Conservation (phyloP, 2,113 vertebrate genomes). For the Lophius piscatorius region DNA sequence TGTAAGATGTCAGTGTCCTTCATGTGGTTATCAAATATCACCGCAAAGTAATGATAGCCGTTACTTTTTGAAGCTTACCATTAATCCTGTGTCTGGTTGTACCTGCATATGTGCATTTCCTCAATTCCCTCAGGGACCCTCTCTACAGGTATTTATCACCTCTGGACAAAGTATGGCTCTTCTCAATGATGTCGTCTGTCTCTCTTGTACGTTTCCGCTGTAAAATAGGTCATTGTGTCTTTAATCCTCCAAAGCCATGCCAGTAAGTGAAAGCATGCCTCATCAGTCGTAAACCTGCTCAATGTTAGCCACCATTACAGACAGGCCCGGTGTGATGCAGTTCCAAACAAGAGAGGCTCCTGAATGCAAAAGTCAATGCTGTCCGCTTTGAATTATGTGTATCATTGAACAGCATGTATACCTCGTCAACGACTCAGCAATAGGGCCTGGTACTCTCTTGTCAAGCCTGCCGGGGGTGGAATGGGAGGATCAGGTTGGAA, state of each 20-base stretch:
- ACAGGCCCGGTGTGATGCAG: conserved; percentile 44
- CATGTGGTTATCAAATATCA: conserved; percentile 46
- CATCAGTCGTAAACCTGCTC: conserved; percentile 49
- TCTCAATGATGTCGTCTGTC: conserved; percentile 33
- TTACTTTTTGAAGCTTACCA: conserved; percentile 50
- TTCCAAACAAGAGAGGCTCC: conserved; percentile 57
- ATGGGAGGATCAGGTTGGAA: conserved; percentile 35
- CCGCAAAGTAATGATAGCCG: conserved; percentile 52
- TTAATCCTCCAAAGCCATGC: conserved; percentile 49
- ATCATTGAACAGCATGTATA: conserved; percentile 74
- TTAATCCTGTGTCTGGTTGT: conserved; percentile 48
- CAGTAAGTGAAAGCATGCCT: conserved; percentile 58
- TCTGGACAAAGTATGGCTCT: conserved; percentile 43
- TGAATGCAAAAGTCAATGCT: conserved; percentile 53
- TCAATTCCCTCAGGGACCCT: conserved; percentile 74
- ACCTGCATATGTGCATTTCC: conserved; percentile 47
- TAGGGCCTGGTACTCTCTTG: conserved; percentile 65
- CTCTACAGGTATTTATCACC: conserved; percentile 52
- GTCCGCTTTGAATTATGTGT: conserved; percentile 44
- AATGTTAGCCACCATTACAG: conserved; percentile 31
- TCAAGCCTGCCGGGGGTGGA: conserved; percentile 41
- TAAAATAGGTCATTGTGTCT: conserved; percentile 41
- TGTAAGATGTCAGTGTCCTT: conserved; percentile 49
- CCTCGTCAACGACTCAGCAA: conserved; percentile 77
- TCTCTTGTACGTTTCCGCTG: conserved; percentile 41